phyloP scores from a whole-genome alignment of 1,140 invertebrate species.

The Hylyphantes graminicola region DNA sequence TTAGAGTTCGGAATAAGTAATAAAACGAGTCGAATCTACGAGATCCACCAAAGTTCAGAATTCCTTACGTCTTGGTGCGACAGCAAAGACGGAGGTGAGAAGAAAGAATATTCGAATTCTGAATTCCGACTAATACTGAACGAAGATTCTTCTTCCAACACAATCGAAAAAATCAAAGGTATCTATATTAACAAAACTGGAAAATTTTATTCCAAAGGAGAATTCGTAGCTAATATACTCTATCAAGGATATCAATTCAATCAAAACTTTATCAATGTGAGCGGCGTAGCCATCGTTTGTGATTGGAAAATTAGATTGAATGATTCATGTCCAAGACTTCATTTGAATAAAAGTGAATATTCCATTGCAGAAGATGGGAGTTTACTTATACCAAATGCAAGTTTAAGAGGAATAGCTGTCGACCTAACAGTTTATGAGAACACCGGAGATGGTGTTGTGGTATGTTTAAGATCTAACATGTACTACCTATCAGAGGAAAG shows the following conservation, averaged over 20 bases:
- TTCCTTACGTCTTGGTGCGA: conserved; percentile 52
- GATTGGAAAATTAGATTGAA: conserved; percentile 37
- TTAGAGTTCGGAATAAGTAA: conserved; percentile 53
- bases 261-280: conserved; percentile 54
- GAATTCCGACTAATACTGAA: conserved; percentile 56
- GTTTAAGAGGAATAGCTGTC: background rate
- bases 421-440: conserved; percentile 28
- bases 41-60: conserved; percentile 48
- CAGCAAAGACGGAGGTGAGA: background rate
- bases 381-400: conserved; percentile 5
- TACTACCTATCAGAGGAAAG: background rate
- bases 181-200: conserved; percentile 60
- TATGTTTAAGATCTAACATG: conserved; percentile 17
- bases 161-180: conserved; percentile 15
- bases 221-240: conserved; percentile 58
- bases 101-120: conserved; percentile 55
- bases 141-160: background rate
- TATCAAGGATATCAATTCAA: conserved; percentile 46
- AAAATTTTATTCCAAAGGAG: conserved; percentile 52
- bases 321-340: conserved; percentile 44
- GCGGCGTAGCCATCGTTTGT: conserved; percentile 54
- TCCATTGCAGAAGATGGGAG: conserved; percentile 30
- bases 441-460: conserved; percentile 25
- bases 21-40: conserved; percentile 33
- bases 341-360: conserved; percentile 48